A percentile compares a stretch with the other conserved stretches of the same genome.
These are phyloP conservation scores for Drosophila histrio DNA, from an alignment of 2,888 invertebrate genomes.

Conservation along the genomic window DNA sequence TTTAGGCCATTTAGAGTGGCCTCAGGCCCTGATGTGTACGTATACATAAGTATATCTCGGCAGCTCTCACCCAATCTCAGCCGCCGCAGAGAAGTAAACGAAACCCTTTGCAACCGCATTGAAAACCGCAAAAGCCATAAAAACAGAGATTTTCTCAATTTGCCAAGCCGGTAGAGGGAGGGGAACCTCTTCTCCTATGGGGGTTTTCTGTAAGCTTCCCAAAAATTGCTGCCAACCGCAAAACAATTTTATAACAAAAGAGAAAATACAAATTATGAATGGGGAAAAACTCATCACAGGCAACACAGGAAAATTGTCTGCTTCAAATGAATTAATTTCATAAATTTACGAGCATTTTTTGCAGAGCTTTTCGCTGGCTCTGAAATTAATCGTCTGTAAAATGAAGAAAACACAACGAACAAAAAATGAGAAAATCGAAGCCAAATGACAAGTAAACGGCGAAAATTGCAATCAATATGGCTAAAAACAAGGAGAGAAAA, in stretches of 20 bases:
- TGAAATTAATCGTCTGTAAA: constrained; percentile 57
- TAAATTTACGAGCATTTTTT: constrained; percentile 39
- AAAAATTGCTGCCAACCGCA: constrained; percentile 62
- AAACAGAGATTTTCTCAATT: constrained; percentile 63
- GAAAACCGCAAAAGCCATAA: constrained; percentile 71
- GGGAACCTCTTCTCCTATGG: background rate
- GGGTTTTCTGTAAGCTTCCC: constrained; percentile 14
- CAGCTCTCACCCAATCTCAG: constrained; percentile 40
- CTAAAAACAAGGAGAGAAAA: constrained; percentile 15
- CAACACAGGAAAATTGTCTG: constrained; percentile 43
- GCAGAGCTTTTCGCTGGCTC: constrained; percentile 15
- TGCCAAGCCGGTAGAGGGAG: constrained; percentile 15
- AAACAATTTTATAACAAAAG: constrained; percentile 63
- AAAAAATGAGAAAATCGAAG: constrained; percentile 27
- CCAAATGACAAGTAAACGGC: constrained; percentile 46
- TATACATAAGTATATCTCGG: background rate
- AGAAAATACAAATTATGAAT: constrained; percentile 33
- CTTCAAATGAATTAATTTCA: constrained; percentile 70
- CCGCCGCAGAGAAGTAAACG: constrained; percentile 36
- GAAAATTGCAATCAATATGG: constrained; percentile 69
- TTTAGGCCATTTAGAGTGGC: constrained; percentile 60
- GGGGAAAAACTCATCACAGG: constrained; percentile 51
- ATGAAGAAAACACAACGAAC: constrained; percentile 22
- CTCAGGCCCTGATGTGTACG: background rate
- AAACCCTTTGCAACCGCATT: constrained; percentile 57